Conservation (phyloP, 2,888 invertebrate species). For the Drosophila limbata region DNA sequence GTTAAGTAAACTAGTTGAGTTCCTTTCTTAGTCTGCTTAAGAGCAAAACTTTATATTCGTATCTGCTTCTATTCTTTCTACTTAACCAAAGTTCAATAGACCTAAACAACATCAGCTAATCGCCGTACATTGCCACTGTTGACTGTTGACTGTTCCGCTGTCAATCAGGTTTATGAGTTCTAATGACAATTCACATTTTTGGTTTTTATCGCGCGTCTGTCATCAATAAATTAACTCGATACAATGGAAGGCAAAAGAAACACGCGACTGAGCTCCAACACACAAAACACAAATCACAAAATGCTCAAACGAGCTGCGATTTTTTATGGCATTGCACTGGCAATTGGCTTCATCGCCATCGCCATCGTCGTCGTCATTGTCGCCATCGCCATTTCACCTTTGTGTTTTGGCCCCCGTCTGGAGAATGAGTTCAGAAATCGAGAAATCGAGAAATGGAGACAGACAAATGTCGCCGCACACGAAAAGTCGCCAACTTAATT, state of each 20-base stretch:
- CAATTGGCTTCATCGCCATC: conserved; percentile 53
- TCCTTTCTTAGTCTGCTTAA: not conserved
- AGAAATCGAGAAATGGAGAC: conserved; percentile 49
- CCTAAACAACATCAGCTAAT: conserved; percentile 41
- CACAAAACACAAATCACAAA: conserved; percentile 65
- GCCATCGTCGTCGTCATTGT: conserved; percentile 32
- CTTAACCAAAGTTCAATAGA: conserved; percentile 46
- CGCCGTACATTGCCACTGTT: conserved; percentile 33
- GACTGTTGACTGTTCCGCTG: conserved; percentile 38
- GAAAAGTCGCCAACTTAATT: conserved; percentile 72
- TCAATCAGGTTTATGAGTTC: conserved; percentile 80
- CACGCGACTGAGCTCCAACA: conserved; percentile 69
- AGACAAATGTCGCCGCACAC: conserved; percentile 59
- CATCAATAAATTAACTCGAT: conserved; percentile 84
- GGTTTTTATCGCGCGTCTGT: conserved; percentile 82
- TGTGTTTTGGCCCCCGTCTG: conserved; percentile 53
- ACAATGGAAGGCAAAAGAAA: conserved; percentile 65
- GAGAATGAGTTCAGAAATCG: conserved; percentile 32
- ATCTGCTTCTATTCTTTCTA: not conserved
- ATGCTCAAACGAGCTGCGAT: conserved; percentile 79
- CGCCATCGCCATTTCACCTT: conserved; percentile 73
- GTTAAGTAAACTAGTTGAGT: not conserved
- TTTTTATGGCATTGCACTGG: conserved; percentile 70
- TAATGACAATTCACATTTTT: conserved; percentile 82
- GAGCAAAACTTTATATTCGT: not conserved